Conservation (phyloP, 2,888 invertebrate genomes). For the Trissolcus japonicus region DNA sequence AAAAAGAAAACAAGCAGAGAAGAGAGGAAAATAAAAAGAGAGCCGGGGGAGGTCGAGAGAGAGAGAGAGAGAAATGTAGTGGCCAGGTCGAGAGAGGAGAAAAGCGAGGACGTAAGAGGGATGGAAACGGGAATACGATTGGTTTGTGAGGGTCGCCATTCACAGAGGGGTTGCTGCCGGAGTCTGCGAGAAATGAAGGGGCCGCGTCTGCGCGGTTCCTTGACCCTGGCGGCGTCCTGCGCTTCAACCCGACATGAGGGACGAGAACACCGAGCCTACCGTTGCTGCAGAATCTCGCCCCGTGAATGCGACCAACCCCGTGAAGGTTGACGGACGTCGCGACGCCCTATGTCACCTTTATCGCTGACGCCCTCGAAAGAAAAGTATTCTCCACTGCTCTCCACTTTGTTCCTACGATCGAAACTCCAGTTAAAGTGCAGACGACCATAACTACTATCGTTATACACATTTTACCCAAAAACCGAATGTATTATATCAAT, state of each 20-base stretch:
- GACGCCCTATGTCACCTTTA: conserved; percentile 75
- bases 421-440: conserved; percentile 53
- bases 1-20: conserved; percentile 20
- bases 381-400: conserved; percentile 58
- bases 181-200: conserved; percentile 68
- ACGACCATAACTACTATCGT: conserved; percentile 53
- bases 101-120: conserved; percentile 68
- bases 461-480: conserved; percentile 25
- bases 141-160: conserved; percentile 76
- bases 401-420: conserved; percentile 47
- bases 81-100: conserved; percentile 42
- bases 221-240: conserved; percentile 68
- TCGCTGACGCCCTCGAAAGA: conserved; percentile 67
- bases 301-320: conserved; percentile 69
- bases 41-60: conserved; percentile 32
- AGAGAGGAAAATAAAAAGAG: conserved; percentile 17
- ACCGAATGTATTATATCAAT: conserved; percentile 32
- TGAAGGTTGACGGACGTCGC: conserved; percentile 74
- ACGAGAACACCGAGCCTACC: conserved; percentile 62
- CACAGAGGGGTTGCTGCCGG: conserved; percentile 71
- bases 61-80: conserved; percentile 39
- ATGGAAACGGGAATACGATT: conserved; percentile 77
- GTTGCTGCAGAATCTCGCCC: conserved; percentile 57
- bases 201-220: conserved; percentile 71
- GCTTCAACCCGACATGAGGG: conserved; percentile 52